Evolutionary conservation across 2,113 vertebrate species (phyloP), one percentile per base, ranked within the genome.

Genomic region (Phoenicopterus ruber): DNA sequence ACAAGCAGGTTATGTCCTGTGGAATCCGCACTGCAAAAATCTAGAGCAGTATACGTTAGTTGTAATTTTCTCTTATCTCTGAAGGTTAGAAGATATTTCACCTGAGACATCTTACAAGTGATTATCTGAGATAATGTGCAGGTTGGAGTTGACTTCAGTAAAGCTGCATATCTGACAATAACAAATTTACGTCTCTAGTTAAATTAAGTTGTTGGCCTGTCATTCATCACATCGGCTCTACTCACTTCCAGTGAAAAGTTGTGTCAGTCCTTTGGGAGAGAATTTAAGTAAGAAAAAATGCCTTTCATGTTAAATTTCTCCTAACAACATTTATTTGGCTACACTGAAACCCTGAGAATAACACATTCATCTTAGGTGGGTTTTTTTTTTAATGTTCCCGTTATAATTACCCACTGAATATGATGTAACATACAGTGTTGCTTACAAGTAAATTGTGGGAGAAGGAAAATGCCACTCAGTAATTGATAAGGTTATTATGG

Each of bases 181-280:
- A 90, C 32, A 92, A 81, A 94, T 86, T 72, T 77, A 36, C 3
- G 7, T 70, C 80, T 96, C 44, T 11, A 24, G 69, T 73, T 94
- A 85, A 94, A 97, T 97, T 91, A 82, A 74, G 73, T 52, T 93
- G 38, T 65, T 91, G 52, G 36, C 54, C 47, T 88, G 89, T 83
- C 93, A 90, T 93, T 96, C 95, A 90, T 96, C 93, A 89, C 28
- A 17, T 19, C 10, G 3, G 49, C 80, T 94, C 82, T 67, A 49
- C 47, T 96, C 29, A 14, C 55, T 66, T 63, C 31, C 67, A 87
- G 46, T 50, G 59, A 49, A 79, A 90, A 91, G 50, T 71, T 94
- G 18, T 61, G 40, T 82, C 84, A 65, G 40, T 79, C 66, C 38
- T 76, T 59, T 78, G 49, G 65, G 62, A 74, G 44, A 61, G 44